phyloP scores from a whole-genome alignment of 1,140 invertebrate species.

The Samia ricini region DNA sequence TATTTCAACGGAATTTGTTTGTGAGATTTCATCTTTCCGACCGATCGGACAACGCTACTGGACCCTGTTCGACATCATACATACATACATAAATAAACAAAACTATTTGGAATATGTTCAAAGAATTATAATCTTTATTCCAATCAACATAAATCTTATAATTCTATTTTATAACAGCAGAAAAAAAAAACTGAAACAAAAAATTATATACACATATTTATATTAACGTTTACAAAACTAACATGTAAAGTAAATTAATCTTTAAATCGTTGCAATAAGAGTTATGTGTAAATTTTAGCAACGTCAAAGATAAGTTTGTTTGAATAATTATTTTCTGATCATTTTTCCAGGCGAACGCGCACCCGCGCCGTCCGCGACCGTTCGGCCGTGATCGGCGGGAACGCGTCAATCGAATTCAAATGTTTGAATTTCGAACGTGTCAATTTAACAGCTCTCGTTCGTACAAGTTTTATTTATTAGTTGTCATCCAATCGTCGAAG shows the following conservation, averaged over 20 bases:
- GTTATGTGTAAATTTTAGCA: neutral
- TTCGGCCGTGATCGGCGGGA: constrained; percentile 38
- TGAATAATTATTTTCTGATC: constrained; percentile 18
- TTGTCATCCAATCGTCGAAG: neutral
- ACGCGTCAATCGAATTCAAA: constrained; percentile 45
- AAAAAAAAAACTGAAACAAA: neutral
- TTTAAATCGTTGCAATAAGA: neutral
- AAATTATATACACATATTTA: neutral
- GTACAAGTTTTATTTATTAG: neutral
- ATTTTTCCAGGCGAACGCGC: constrained; percentile 53
- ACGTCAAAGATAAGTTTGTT: neutral
- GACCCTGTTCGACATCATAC: constrained; percentile 11
- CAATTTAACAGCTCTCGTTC: constrained; percentile 39
- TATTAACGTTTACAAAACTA: neutral
- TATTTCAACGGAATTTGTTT: constrained; percentile 45
- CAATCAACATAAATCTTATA: neutral
- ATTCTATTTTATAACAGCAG: neutral
- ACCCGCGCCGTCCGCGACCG: constrained; percentile 20
- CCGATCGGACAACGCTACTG: constrained; percentile 54
- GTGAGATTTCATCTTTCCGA: constrained; percentile 54
- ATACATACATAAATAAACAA: neutral
- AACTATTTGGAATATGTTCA: neutral
- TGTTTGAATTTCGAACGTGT: constrained; percentile 43
- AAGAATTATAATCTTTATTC: neutral
- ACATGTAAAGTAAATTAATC: neutral